Evolutionary conservation across 2,113 vertebrate species (phyloP).

Genomic region (Xyrauchen texanus): DNA sequence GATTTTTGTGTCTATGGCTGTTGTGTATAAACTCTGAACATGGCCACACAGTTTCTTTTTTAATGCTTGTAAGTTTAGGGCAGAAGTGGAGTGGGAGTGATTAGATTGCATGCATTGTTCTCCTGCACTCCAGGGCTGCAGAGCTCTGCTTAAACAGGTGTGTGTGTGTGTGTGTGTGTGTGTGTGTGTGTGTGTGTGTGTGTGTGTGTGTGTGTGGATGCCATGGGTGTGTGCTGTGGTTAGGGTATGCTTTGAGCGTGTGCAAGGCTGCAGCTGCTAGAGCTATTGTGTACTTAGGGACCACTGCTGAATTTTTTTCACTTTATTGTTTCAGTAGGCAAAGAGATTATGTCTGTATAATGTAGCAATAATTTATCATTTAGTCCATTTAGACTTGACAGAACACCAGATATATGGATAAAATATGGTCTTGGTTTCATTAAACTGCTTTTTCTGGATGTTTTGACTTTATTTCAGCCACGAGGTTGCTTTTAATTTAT

Average conservation of each 20-base stretch:
- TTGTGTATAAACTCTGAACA: neutral
- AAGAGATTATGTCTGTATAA: conserved; percentile 30
- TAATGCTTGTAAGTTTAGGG: neutral
- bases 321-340: conserved; percentile 53
- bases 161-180: conserved; percentile 28
- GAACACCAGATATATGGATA: neutral
- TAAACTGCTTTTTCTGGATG: neutral
- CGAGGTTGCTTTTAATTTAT: too few species aligned
- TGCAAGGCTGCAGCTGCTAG: conserved; percentile 57
- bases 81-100: neutral
- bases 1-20: too few species aligned
- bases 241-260: conserved; percentile 48
- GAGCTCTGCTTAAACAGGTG: conserved; percentile 69
- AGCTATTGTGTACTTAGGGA: conserved; percentile 49
- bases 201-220: conserved; percentile 57
- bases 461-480: neutral
- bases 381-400: neutral
- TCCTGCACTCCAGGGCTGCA: conserved; percentile 48
- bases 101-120: conserved; percentile 54
- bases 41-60: neutral
- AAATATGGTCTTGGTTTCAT: neutral
- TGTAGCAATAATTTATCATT: conserved; percentile 33
- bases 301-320: conserved; percentile 27
- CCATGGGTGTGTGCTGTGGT: neutral
- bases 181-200: neutral